Conservation (phyloP, 2,797 vertebrate genomes). For the Etheostoma perlongum region DNA sequence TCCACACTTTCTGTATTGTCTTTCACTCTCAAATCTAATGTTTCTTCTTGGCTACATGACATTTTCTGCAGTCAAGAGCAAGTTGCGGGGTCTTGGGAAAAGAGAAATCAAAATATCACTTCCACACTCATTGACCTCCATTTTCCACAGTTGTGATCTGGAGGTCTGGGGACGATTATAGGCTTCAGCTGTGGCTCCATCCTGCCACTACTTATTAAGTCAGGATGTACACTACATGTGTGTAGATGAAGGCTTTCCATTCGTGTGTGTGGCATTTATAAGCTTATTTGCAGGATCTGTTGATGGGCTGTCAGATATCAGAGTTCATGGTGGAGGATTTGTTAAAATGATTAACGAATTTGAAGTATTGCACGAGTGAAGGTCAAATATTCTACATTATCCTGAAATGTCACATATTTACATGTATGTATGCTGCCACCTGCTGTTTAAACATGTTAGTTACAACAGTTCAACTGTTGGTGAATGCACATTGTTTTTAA, state of each 20-base stretch:
- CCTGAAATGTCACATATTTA: not conserved
- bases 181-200: constrained; percentile 66
- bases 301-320: not conserved
- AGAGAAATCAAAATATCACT: constrained; percentile 57
- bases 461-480: not conserved
- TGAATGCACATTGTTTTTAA: not conserved
- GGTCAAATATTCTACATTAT: not conserved
- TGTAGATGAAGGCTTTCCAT: constrained; percentile 9
- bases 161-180: constrained; percentile 73
- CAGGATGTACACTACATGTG: constrained; percentile 24
- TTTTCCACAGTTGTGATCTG: constrained; percentile 73
- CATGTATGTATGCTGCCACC: constrained; percentile 47
- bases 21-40: constrained; percentile 14
- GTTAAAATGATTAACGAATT: not conserved
- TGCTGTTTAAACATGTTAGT: constrained; percentile 33
- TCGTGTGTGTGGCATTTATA: not conserved
- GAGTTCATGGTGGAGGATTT: not conserved
- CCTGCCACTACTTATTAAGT: constrained; percentile 60
- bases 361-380: not conserved
- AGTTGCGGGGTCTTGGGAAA: constrained; percentile 53
- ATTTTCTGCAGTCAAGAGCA: constrained; percentile 46
- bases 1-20: not conserved
- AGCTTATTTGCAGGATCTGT: not conserved
- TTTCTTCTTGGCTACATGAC: constrained; percentile 18
- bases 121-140: constrained; percentile 65